Evolutionary conservation across 1,140 invertebrate species (phyloP).

Genomic region (Drosophila willistoni): DNA sequence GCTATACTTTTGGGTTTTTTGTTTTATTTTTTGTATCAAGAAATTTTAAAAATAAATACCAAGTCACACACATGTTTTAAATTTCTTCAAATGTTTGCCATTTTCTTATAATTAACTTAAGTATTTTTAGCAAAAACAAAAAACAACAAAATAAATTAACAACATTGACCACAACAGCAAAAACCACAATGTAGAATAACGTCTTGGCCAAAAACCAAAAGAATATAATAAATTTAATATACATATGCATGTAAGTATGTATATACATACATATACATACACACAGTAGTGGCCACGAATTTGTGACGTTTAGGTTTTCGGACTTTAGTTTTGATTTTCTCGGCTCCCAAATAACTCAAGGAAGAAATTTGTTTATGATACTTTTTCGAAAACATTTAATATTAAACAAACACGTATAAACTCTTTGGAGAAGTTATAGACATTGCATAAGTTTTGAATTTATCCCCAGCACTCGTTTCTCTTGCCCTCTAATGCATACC

Average conservation of each 20-base stretch:
- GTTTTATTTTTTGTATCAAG: conserved; percentile 4
- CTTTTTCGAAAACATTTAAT: too few species aligned
- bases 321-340: too few species aligned
- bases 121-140: conserved; percentile 68
- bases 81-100: conserved; percentile 59
- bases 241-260: not conserved
- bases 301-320: too few species aligned
- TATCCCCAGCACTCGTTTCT: too few species aligned
- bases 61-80: conserved; percentile 78
- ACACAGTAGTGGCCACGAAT: not conserved
- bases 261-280: not conserved
- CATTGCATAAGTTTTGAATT: too few species aligned
- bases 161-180: conserved; percentile 26
- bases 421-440: too few species aligned
- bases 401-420: too few species aligned
- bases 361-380: too few species aligned
- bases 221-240: conserved; percentile 5
- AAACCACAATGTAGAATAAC: conserved; percentile 16
- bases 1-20: not conserved
- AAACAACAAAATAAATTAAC: conserved; percentile 34
- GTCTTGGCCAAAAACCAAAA: conserved; percentile 20
- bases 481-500: too few species aligned
- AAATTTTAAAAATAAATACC: conserved; percentile 72
- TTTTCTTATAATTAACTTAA: conserved; percentile 76
- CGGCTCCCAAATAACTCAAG: too few species aligned